Evolutionary conservation across 2,113 vertebrate species (phyloP), one percentile per base, ranked within the genome.

Genomic region (Hydrolagus affinis): DNA sequence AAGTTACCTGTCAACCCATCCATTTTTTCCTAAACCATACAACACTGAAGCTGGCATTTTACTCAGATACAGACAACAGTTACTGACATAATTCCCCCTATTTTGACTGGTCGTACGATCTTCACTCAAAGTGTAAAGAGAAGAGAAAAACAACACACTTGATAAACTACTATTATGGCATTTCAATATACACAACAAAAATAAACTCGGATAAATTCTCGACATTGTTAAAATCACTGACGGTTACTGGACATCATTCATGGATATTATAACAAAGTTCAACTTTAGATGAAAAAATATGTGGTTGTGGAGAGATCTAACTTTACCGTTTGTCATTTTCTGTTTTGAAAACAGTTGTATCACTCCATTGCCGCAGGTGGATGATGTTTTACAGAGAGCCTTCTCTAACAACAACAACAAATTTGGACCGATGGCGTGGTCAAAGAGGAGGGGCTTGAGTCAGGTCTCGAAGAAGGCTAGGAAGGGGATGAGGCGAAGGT

Each of bases 1-100:
- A 92, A 91, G 93, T 92, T 91, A 92, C 90, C 86, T 89, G 89
- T 88, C 85, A 88, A 85, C 74, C 86, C 87, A 86, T 87, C 71
- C 83, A 88, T 91, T 90, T 89, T 86, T 87, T 57, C n/a, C 86
- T 71, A 89, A 89, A 87, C 85, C 86, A 86, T 78, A 89, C 70
- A 87, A 86, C 86, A 90, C 87, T 78, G 88, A 89, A 70, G 89
- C 88, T 90, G 88, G 90, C 88, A 90, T 91, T 92, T 91, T 87
- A 89, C 88, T 91, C 89, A 66, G 25, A 11, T 25, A 21, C 14
- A 83, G 77, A 56, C 66, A 83, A 32, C 60, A 64, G 10, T 83
- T 28, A 66, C 23, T n/a, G 25, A 83, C 28, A 1, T 9, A 66
- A 64, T 68, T 30, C 21, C 60, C 6, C 4, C 77, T 83, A 30